phyloP scores from a whole-genome alignment of 2,113 vertebrate genomes.

The Neodontobutis hainanensis region DNA sequence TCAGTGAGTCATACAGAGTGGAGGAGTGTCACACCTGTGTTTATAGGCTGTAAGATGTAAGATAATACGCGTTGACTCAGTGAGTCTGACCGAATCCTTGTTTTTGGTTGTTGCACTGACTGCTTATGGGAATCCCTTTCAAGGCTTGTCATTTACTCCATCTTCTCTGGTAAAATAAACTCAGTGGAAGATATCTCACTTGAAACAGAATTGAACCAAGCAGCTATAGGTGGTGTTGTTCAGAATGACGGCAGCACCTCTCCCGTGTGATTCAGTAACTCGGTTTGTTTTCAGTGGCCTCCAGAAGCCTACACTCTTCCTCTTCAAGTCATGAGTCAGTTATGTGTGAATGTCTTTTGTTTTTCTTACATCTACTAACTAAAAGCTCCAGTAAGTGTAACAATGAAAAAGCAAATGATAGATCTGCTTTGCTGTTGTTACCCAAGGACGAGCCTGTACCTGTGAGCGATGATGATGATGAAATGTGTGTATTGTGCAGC shows the following conservation, averaged over 20 bases:
- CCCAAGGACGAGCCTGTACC: slow-evolving; percentile 55
- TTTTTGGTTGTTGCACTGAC: slow-evolving; percentile 3
- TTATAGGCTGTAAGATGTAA: background rate
- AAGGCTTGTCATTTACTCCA: too few species aligned
- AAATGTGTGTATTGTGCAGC: slow-evolving; percentile 39
- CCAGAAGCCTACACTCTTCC: slow-evolving; percentile 37
- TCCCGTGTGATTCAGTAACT: slow-evolving; percentile 36
- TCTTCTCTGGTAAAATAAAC: background rate
- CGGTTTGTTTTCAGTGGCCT: slow-evolving; percentile 15
- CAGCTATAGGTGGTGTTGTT: background rate
- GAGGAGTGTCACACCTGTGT: slow-evolving; percentile 12
- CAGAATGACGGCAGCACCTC: background rate
- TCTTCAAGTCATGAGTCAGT: slow-evolving; percentile 39
- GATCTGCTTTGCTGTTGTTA: slow-evolving; percentile 56
- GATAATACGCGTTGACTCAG: background rate
- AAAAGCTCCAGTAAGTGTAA: slow-evolving; percentile 40
- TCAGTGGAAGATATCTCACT: background rate
- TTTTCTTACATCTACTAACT: slow-evolving; percentile 26
- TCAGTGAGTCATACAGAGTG: slow-evolving; percentile 5
- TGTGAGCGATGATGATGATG: slow-evolving; percentile 55
- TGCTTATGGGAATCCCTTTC: background rate
- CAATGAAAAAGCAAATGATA: slow-evolving; percentile 43
- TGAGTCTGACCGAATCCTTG: slow-evolving; percentile 1
- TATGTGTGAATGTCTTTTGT: slow-evolving; percentile 17
- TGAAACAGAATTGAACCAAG: background rate